phyloP scores from a whole-genome alignment of 2,888 invertebrate genomes.

The Eupithecia insigniata region DNA sequence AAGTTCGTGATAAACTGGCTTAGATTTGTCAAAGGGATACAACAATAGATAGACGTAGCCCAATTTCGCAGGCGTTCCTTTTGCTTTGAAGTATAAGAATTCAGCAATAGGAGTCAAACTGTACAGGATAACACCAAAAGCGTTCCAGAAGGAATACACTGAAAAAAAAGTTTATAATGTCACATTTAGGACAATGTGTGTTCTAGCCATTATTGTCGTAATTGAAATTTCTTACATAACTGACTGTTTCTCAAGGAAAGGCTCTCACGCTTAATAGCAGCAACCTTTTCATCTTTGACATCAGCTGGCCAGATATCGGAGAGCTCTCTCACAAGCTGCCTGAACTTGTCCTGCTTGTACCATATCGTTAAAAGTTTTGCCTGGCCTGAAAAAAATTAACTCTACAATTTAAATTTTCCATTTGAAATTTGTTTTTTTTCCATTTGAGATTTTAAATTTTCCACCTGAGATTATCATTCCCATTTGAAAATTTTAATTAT shows the following conservation, averaged over 20 bases:
- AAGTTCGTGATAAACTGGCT: conserved; percentile 60
- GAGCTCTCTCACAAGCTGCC: conserved; percentile 64
- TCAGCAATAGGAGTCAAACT: conserved; percentile 66
- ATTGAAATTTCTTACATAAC: conserved; percentile 49
- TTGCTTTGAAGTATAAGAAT: conserved; percentile 56
- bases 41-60: conserved; percentile 67
- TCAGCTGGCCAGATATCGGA: conserved; percentile 68
- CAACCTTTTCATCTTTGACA: conserved; percentile 54
- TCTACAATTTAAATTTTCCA: too few relatives aligned
- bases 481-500: too few relatives aligned
- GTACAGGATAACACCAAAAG: conserved; percentile 65
- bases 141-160: conserved; percentile 72
- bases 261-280: conserved; percentile 61
- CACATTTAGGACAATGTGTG: not conserved
- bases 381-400: conserved; percentile 54
- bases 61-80: conserved; percentile 56
- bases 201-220: not conserved
- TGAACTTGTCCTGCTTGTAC: conserved; percentile 65
- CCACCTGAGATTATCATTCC: too few relatives aligned
- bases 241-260: conserved; percentile 62
- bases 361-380: conserved; percentile 68
- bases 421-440: too few relatives aligned
- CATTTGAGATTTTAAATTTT: too few relatives aligned
- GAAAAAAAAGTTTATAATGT: conserved; percentile 42
- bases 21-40: conserved; percentile 75